These are phyloP conservation scores for Doryteuthis pealeii DNA, from an alignment of 1,140 invertebrate species.

Conservation along the genomic window DNA sequence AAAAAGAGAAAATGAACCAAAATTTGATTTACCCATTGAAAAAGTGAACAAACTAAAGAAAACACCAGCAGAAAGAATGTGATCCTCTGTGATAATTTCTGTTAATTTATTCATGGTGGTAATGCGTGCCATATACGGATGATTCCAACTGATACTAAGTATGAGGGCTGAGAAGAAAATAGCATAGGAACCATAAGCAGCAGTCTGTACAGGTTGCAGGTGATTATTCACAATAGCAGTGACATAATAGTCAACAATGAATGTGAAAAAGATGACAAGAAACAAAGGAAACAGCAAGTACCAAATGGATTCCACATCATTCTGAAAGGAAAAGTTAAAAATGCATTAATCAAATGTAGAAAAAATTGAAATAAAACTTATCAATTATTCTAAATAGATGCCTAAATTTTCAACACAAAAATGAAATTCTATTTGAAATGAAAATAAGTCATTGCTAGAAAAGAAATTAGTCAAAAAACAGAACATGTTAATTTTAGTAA, in stretches of 20 bases:
- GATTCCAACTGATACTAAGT: constrained; percentile 54
- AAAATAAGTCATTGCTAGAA: too few species aligned
- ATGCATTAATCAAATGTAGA: not conserved
- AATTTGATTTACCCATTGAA: constrained; percentile 52
- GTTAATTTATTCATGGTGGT: constrained; percentile 50
- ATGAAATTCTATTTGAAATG: too few species aligned
- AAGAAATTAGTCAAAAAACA: too few species aligned
- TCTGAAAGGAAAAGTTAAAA: constrained; percentile 32
- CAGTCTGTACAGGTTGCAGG: constrained; percentile 46
- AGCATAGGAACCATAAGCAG: constrained; percentile 45
- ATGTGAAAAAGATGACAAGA: constrained; percentile 58
- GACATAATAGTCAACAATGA: constrained; percentile 64
- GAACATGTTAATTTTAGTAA: too few species aligned
- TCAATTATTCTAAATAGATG: not conserved
- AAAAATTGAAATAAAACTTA: not conserved
- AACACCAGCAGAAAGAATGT: constrained; percentile 61
- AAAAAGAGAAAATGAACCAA: not conserved
- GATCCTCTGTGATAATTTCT: constrained; percentile 57
- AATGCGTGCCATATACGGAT: constrained; percentile 51
- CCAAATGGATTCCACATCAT: constrained; percentile 50
- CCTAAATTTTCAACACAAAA: too few species aligned
- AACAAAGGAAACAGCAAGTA: constrained; percentile 56
- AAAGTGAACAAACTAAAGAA: constrained; percentile 60
- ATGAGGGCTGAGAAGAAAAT: constrained; percentile 52
- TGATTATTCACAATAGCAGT: constrained; percentile 56